Evolutionary conservation across 2,888 invertebrate species (phyloP), one percentile per base, ranked within the genome.

Genomic region (Aelia acuminata): DNA sequence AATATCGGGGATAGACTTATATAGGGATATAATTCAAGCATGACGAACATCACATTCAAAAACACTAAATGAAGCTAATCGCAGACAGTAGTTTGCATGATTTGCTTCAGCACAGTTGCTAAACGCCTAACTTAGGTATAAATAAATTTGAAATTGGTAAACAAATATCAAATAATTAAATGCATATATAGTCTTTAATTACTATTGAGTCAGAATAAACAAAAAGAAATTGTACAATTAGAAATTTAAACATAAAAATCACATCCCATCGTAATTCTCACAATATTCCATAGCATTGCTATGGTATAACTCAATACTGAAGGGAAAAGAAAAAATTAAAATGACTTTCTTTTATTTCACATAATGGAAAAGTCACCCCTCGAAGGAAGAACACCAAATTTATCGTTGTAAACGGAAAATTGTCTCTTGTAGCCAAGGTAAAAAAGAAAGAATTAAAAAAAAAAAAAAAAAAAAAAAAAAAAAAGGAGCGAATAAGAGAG

Each of bases 401-500:
- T 35, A 70, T 70, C 63, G 63, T 35, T 20, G 31, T 70, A 70
- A 70, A 63, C 63, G 63, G 31, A 63, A 47, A 47, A 84, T 47
- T 84, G 26, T 84, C 43, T n/a, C n/a, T 84, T 84, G 15, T 26
- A 47, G n/a, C 26, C 31, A 84, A 84, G 48, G 50, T 84, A 49
- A 49, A 26, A n/a, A 49, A 48, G 48, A 48, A 35, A 43, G 20
- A 39, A 13, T 13, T 1, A 31, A 85, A 20, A 84, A 31, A 84
- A n/a, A 49, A 49, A 11, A 35, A 49, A n/a, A n/a, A n/a, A n/a
- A n/a, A n/a, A n/a, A n/a, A n/a, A n/a, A 13, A 22, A 49, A 49
- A 49, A 50, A 31, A 31, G 13, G 5, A 50, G 18, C 39, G 50
- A 39, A 35, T 50, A 85, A 57, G 39, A n/a, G n/a, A 10, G 10